Evolutionary conservation across 2,797 vertebrate genomes (phyloP), one percentile per base, ranked within the genome.

Genomic region (Liasis olivaceus): DNA sequence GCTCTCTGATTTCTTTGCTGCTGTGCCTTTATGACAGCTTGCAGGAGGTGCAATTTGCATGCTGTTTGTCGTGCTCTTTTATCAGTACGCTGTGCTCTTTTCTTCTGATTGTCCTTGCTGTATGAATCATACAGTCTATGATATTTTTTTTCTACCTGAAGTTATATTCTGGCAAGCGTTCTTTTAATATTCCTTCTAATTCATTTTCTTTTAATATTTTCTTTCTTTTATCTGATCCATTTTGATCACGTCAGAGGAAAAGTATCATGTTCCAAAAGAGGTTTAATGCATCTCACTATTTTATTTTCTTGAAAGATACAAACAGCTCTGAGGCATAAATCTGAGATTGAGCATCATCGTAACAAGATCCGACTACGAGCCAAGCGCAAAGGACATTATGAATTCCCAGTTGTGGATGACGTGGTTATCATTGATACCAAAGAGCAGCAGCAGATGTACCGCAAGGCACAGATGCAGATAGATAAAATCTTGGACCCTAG

Each of bases 281-380:
- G 0, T 3, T 56, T 58, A 60, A 24, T 5, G 12, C 7, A 3
- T 4, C 2, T 28, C 9, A 3, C 24, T 77, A 0, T 64, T 87
- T 90, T 8, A 96, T 47, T 72, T 51, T 22, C 69, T 54, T 88
- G 14, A 72, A 84, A 99, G 99, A 99, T 99, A 93, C 99, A 99
- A 96, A 99, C 99, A 22, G 99, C 99, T 0, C 97, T 99, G 91
- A 98, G 99, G 93, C 99, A 99, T 95, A 99, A 99, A 96, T 99
- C 99, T 0, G 99, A 99, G 98, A 99, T 99, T 0, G 99, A 99
- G 94, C 99, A 99, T 88, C 99, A 99, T 91, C 98, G 99, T 91
- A 99, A 99, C 96, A 99, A 99, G 97, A 99, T 99, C 64, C 98
- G 99, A 2, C 98, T 99, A 94, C 98, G 99, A 0, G 99, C 99